Conservation (phyloP, 2,113 vertebrate species). For the Sinocyclocheilus maitianheensis region DNA sequence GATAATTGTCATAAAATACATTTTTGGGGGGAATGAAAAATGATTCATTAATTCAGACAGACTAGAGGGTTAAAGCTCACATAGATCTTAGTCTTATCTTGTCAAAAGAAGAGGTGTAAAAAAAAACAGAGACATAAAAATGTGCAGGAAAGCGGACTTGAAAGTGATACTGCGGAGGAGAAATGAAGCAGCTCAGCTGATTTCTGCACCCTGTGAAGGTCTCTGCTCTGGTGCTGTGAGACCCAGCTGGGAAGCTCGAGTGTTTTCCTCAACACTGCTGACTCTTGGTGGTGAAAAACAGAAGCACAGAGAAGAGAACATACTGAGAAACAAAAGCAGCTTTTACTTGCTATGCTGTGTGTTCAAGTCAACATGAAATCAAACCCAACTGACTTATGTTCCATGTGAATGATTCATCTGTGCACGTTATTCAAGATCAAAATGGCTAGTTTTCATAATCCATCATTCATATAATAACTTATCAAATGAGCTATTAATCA, state of each 20-base stretch:
- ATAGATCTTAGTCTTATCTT: constrained; percentile 44
- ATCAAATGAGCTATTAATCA: not conserved
- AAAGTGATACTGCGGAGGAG: constrained; percentile 67
- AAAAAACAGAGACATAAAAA: constrained; percentile 50
- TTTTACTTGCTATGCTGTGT: not conserved
- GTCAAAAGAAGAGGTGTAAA: constrained; percentile 49
- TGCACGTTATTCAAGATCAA: not conserved
- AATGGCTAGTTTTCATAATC: not conserved
- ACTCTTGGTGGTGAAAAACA: constrained; percentile 61
- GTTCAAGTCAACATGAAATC: not conserved
- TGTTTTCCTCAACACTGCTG: constrained; percentile 64
- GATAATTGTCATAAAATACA: too few relatives aligned
- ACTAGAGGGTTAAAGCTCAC: not conserved
- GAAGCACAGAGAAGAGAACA: not conserved
- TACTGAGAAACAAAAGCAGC: not conserved
- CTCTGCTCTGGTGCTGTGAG: constrained; percentile 58
- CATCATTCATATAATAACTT: not conserved
- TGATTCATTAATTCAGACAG: not conserved
- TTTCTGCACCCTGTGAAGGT: constrained; percentile 68
- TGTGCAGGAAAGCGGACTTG: constrained; percentile 53
- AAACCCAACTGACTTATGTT: not conserved
- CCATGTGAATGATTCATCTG: not conserved
- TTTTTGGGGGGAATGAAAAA: too few relatives aligned
- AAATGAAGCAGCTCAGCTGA: constrained; percentile 72
- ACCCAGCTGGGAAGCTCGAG: not conserved